Percentiles rank a stretch among this genome's conserved stretches.
phyloP scores from a whole-genome alignment of 2,888 invertebrate genomes.

The Escarpia spicata region DNA sequence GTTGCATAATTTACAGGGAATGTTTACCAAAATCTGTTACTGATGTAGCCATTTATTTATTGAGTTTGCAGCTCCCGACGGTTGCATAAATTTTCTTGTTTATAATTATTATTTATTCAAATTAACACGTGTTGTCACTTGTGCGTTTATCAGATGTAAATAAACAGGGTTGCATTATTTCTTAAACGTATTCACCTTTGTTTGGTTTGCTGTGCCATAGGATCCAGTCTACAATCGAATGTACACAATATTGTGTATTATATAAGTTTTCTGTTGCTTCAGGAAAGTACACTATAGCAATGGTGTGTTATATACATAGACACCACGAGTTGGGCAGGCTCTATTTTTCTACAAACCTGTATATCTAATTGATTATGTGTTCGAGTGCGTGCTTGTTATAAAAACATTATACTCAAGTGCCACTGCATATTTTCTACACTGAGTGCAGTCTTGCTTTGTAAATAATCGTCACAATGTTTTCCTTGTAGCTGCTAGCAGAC shows the following conservation, averaged over 20 bases:
- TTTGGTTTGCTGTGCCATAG: not conserved
- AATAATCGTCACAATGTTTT: not conserved
- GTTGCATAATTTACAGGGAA: not conserved
- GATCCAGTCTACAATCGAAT: not conserved
- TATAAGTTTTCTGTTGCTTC: not conserved
- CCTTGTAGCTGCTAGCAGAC: not conserved
- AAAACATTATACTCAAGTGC: not conserved
- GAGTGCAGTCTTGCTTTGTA: not conserved
- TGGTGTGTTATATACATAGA: not conserved
- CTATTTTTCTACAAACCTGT: conserved; percentile 7
- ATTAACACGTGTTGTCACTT: not conserved
- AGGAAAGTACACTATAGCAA: not conserved
- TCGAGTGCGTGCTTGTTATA: not conserved
- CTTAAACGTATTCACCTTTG: not conserved
- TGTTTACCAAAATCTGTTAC: not conserved
- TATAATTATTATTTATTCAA: not conserved
- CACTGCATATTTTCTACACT: not conserved
- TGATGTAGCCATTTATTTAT: not conserved
- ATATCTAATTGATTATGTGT: not conserved
- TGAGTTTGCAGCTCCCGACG: too few relatives aligned
- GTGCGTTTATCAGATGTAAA: not conserved
- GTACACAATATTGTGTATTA: not conserved
- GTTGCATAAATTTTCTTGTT: not conserved
- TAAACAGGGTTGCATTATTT: not conserved
- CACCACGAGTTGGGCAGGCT: not conserved